Evolutionary conservation across 2,797 vertebrate genomes (phyloP), one percentile per base, ranked within the genome.

Genomic region (Pseudochaenichthys georgianus): DNA sequence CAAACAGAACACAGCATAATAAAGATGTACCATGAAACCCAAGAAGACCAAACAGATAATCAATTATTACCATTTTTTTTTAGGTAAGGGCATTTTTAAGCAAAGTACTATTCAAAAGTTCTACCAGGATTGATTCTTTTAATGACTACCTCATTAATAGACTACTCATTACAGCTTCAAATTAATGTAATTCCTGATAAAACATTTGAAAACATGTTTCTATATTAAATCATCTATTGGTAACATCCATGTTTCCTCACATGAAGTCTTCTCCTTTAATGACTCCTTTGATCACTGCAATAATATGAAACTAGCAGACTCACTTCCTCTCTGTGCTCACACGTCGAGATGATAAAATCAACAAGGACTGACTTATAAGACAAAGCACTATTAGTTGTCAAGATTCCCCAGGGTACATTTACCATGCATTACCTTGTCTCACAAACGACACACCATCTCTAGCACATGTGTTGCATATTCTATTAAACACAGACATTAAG

Each of bases 41-140:
- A 23, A 54, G 42, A 63, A n/a, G 50, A 34, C 16, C 66, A 13
- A 58, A 48, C 31, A 34, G 53, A 64, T 75, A 48, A 60, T 61
- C 38, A 5, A 42, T 3, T 9, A 15, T 55, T 38, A 38, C 34
- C 34, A 38, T 38, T 38, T 38, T 0, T 19, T 38, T 38, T 38
- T 38, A 9, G 34, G 34, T 6, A 38, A 7, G 1, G 34, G 34
- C 34, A 6, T 38, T 38, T 38, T 5, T 28, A 28, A 28, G 28
- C 28, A 28, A 28, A 28, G 28, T 28, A 5, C 28, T 28, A 28
- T 28, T 28, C 28, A 38, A 38, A 38, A 38, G 28, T 28, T 28
- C 34, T 38, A 38, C 34, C 34, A 38, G 34, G 34, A 38, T 1
- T 38, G 34, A 38, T 38, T 38, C 1, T 38, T 38, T 9, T 7